A percentile compares a stretch with the other conserved stretches of the same genome.
Conservation (phyloP, 1,140 invertebrate genomes). For the Aphaenogaster rudis region DNA sequence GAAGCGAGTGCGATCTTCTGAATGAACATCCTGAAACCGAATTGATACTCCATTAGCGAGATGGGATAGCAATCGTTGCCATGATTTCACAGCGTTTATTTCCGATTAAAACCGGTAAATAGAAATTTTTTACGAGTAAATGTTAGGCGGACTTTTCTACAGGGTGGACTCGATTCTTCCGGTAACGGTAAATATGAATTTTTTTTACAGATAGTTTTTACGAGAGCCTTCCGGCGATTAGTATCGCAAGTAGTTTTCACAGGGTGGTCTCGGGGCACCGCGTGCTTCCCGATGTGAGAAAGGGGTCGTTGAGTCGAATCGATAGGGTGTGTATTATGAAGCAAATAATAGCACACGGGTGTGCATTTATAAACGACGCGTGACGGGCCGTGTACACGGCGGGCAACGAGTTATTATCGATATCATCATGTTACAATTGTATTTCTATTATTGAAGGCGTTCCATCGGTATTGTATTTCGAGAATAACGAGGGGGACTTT, state of each 20-base stretch:
- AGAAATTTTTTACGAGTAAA: too few relatives aligned
- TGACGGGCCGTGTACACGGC: constrained; percentile 2
- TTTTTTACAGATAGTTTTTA: constrained; percentile 5
- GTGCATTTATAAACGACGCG: constrained; percentile 43
- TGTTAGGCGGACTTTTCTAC: neutral
- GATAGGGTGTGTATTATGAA: constrained; percentile 50
- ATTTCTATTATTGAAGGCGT: constrained; percentile 5
- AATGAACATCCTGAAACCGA: constrained; percentile 29
- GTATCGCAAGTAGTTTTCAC: constrained; percentile 30
- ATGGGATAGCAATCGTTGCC: neutral
- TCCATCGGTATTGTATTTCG: neutral
- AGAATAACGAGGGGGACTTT: neutral
- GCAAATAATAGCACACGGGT: constrained; percentile 49
- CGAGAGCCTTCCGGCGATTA: constrained; percentile 5
- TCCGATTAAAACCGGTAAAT: neutral
- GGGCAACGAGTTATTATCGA: neutral
- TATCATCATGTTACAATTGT: neutral
- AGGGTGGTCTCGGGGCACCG: constrained; percentile 12
- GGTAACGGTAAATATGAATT: neutral
- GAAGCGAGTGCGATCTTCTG: neutral
- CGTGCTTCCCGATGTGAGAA: constrained; percentile 43
- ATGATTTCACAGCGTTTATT: neutral
- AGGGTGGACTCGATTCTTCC: neutral
- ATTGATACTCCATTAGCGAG: constrained; percentile 25
- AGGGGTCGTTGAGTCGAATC: constrained; percentile 61